Evolutionary conservation across 1,140 invertebrate species (phyloP).

Genomic region (Eriocheir sinensis): DNA sequence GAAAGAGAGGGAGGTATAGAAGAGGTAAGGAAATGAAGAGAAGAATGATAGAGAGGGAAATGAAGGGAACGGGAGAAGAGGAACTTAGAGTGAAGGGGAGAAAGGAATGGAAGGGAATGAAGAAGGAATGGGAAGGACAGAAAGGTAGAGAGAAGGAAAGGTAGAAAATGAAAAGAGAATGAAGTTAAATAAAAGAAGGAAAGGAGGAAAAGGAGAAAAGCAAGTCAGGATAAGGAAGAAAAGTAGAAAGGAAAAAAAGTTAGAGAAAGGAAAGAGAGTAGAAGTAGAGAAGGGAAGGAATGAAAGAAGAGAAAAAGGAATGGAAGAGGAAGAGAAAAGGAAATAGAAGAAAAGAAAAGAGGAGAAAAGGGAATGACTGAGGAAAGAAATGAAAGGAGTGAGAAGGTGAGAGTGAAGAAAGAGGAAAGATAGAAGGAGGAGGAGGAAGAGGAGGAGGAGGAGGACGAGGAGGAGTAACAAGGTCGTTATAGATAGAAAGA

Average conservation of each 20-base stretch:
- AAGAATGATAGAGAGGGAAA: background rate
- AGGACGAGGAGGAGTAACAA: background rate
- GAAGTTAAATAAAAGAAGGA: background rate
- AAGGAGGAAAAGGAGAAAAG: background rate
- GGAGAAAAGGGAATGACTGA: background rate
- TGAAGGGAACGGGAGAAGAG: background rate
- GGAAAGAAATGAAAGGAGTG: background rate
- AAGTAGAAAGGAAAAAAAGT: background rate
- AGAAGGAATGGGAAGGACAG: background rate
- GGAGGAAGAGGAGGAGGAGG: background rate
- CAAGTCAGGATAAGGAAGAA: background rate
- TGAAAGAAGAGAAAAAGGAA: background rate
- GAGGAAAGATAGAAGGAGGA: background rate
- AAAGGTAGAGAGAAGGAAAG: background rate
- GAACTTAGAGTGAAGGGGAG: background rate
- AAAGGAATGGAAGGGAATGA: background rate
- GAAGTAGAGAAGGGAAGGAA: too few relatives aligned
- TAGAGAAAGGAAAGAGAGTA: background rate
- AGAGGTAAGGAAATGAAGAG: background rate
- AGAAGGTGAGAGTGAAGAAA: background rate
- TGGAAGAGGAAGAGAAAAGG: background rate
- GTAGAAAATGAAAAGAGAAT: too few relatives aligned
- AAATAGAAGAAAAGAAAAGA: background rate
- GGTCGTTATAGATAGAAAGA: background rate
- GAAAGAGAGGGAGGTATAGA: background rate